Base-by-base conservation (phyloP, 92 coral and sea anemone species). In the Desmophyllum pertusum region DNA sequence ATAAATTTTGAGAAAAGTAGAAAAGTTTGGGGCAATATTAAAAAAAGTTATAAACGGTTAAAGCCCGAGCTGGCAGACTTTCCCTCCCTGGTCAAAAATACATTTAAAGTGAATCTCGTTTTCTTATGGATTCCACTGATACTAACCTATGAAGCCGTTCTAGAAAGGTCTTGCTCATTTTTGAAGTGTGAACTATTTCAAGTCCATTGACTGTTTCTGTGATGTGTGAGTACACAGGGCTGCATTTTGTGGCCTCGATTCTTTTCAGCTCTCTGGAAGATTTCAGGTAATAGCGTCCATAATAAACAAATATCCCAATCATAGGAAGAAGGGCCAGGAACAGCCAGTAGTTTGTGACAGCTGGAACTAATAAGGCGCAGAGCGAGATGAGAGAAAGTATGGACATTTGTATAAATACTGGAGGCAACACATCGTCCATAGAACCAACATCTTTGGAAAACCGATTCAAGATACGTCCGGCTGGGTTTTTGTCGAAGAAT, bases 221-320 rank as follows among this genome's bases (percentile, higher is more conserved):
- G 46, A 77, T 30, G 69, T 77, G 81, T n/a, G 81, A 52, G 46
- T 52, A 77, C 66, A 77, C 65, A 23, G 81, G 81, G 43, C 81
- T 77, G 46, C 81, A 77, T 38, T 51, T 41, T 37, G 42, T 72
- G 35, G 77, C 77, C 8, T 72, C 77, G 36, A 72, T 72, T 25
- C 77, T 72, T 57, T 72, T 72, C 53, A 72, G 55, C 77, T 72
- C 77, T 72, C 77, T 72, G 37, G 77, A 72, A 2, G 77, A 72
- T 21, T 41, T 43, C 36, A 72, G 53, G 18, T 72, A 72, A 30
- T 72, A 72, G 9, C 77, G 77, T 8, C 55, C 77, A 8, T n/a
- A 72, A 6, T 72, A 72, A 0, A 43, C 35, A 23, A 72, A 72
- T 41, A 72, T 25, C 3, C 53, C 53, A 40, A 72, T 40, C 0